Base-by-base conservation (phyloP, 1,140 invertebrate genomes). In the Stegodyphus dumicola region DNA sequence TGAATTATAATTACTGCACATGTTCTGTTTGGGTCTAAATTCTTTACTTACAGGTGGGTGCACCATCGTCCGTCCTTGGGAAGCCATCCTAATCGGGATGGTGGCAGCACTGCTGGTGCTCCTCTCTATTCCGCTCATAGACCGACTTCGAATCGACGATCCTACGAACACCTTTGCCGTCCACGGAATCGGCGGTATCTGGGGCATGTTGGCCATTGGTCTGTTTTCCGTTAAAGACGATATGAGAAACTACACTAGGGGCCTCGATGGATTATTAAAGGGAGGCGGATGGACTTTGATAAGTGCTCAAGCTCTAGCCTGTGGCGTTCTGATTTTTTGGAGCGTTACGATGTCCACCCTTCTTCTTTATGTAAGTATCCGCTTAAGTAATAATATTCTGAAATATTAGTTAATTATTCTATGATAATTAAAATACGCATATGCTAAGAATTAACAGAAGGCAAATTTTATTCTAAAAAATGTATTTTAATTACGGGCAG, bases 121-220 rank as follows among this genome's bases (percentile, higher is more conserved):
- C 6, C n/a, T 86, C 5, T 33, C 73, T 7, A 84, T 88, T 60
- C 85, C 88, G 5, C 3, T 89, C 13, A 48, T 89, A 3, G 87
- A 88, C 49, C n/a, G 66, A 18, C 48, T 87, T 5, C 77, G 64
- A 13, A 86, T 88, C n/a, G 89, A 89, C 66, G 89, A 89, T 65
- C 89, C 89, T 7, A 87, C 86, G 2, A 86, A 88, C 49, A 87
- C 87, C 7, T 89, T 89, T 67, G 87, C 89, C 6, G 87, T 89
- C 0, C 89, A 89, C 67, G 88, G 88, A 11, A 56, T 89, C 9
- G 86, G 79, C 6, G 88, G 88, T 7, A 53, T 71, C 0, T 89
- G 88, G 88, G 88, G 88, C 17, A 60, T 89, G 78, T 33, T 89
- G 11, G 88, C 88, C 11, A 89, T 89, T 60, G 88, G 88, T 1